Base-by-base conservation (phyloP, 2,797 vertebrate genomes). In the Rousettus madagascariensis region DNA sequence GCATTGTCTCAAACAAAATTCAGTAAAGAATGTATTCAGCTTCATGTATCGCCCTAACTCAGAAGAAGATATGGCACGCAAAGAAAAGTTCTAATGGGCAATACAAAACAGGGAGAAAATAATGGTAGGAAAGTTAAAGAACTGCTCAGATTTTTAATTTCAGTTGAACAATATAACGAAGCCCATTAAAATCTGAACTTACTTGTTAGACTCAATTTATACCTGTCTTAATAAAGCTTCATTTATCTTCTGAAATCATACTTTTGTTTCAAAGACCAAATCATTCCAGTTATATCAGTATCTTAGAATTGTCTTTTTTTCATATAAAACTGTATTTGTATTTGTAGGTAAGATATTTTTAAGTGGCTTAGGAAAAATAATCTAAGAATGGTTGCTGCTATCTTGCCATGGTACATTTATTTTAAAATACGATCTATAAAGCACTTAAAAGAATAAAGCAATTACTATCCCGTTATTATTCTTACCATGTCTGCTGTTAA, bases 121-220 rank as follows among this genome's bases (percentile, higher is more conserved):
- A 69, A 65, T 7, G 8, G 55, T 41, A 65, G 43, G 41, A 36
- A 26, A 57, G 20, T 86, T 82, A 66, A 85, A 43, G 46, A 94
- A 83, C 16, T 78, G 30, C 49, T 86, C 53, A 78, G 59, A 79
- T 69, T 94, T 95, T 97, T 95, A 79, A 97, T 95, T 96, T 95
- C 57, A 69, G 19, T 71, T n/a, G 65, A 91, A 90, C 83, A 85
- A 82, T 89, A 91, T 61, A 95, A 95, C 85, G 57, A 95, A 93
- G 5, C 7, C 55, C 61, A 82, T 92, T 97, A 96, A 86, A 90
- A 91, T 78, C 83, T 85, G 66, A 82, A 71, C 49, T 89, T 95
- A 86, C 83, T 95, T 84, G 69, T 82, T 28, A 96, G 82, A 83
- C 38, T 95, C 82, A 66, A n/a, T 95, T 94, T 95, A 65, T 68